Evolutionary conservation across 2,888 invertebrate species (phyloP), one percentile per base, ranked within the genome.

Genomic region (Drosophila multiciliata): DNA sequence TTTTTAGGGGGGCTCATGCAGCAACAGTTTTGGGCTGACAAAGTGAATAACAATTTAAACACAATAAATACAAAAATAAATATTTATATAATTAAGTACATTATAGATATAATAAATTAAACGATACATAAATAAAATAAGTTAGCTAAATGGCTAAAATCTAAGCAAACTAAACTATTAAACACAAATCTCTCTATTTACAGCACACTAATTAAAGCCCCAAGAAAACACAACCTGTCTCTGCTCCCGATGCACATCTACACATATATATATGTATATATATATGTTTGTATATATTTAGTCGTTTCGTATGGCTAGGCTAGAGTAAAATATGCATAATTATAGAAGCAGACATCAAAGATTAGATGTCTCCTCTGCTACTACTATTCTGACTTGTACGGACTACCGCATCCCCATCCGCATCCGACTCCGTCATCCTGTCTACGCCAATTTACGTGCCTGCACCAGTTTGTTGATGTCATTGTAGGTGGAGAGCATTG

Each of bases 381-480:
- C 23, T 67, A 26, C 38, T 73, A 70, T 73, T 70, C 68, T 81
- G 84, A 83, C 87, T 89, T 61, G 62, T 45, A 60, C 61, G 50
- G 78, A 75, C 74, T 79, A 66, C 62, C 70, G 53, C 38, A 15
- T 49, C 32, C 12, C 12, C 38, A 29, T 29, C 29, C 70, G 53
- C 38, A 15, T 49, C 32, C 12, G 26, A 26, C 23, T 33, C n/a
- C 17, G 29, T 23, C 29, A 53, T 52, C 12, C 11, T 20, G 15
- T 45, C 74, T 90, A 91, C 79, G 85, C 54, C 65, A 92, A 63
- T 72, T 96, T 96, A 77, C 97, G 95, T 9, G 97, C 97, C 71
- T 96, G 96, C 0, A 97, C 97, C 76, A 97, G 94, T 93, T 97
- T 97, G 91, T 97, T 97, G 82, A 97, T 97, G 85, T 97, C 97